phyloP scores from a whole-genome alignment of 2,797 vertebrate species.

The Danio tinwini region DNA sequence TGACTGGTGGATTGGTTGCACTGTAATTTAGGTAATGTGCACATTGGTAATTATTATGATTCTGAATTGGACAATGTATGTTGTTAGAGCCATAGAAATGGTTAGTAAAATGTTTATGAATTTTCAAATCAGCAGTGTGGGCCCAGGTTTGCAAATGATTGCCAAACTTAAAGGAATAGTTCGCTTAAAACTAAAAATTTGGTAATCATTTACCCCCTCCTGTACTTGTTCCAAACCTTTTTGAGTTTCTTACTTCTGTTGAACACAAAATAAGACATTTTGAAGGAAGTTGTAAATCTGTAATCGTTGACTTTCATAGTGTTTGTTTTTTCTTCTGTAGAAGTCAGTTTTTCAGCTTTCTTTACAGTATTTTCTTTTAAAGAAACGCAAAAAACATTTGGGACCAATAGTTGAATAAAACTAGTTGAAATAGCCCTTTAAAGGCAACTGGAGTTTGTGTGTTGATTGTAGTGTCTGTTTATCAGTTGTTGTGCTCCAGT shows the following conservation, averaged over 20 bases:
- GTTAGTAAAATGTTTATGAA: background rate
- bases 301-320: too few species aligned
- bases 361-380: too few species aligned
- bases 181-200: background rate
- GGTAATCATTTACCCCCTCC: too few species aligned
- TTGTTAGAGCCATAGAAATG: background rate
- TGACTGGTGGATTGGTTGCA: constrained; percentile 52
- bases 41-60: background rate
- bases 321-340: too few species aligned
- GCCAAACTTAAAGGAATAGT: background rate
- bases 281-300: too few species aligned
- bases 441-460: background rate
- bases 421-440: background rate
- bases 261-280: too few species aligned
- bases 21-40: constrained; percentile 10
- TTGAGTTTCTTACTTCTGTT: too few species aligned
- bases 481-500: background rate
- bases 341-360: too few species aligned
- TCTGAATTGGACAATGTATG: background rate
- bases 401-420: too few species aligned
- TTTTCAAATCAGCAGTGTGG: background rate
- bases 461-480: background rate
- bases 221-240: too few species aligned
- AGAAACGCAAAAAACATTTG: too few species aligned
- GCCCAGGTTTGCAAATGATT: background rate